These are phyloP conservation scores for Bolinopsis microptera DNA, from an alignment of 37 sponge, comb jelly and placozoan genomes.

Conservation along the genomic window DNA sequence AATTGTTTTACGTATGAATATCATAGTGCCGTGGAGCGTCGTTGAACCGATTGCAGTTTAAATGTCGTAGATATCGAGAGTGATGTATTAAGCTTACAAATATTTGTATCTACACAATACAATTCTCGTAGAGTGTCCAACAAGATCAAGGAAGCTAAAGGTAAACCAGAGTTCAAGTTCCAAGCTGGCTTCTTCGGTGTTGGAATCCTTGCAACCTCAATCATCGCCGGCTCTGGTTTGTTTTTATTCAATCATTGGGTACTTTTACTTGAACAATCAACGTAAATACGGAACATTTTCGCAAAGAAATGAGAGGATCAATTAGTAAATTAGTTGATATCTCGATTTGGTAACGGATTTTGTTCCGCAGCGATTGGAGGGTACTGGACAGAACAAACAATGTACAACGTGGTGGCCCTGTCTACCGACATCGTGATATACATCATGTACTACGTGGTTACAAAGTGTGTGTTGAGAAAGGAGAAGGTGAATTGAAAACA, in stretches of 20 bases:
- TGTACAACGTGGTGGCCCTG: constrained; percentile 43
- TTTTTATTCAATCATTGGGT: no score
- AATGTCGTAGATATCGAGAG: no score
- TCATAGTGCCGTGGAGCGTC: no score
- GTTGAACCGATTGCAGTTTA: no score
- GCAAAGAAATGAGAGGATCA: no score
- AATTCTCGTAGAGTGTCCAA: neutral
- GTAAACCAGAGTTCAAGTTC: constrained; percentile 7
- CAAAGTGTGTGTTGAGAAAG: neutral
- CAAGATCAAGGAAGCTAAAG: neutral
- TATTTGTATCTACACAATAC: no score
- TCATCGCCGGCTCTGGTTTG: no score
- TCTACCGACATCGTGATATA: constrained; percentile 6
- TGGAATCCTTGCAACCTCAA: neutral
- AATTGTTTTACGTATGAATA: no score
- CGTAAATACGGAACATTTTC: no score
- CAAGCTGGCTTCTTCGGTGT: constrained; percentile 21
- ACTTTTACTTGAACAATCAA: no score
- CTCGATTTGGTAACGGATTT: neutral
- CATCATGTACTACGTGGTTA: constrained; percentile 15
- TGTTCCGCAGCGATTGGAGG: neutral
- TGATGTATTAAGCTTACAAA: no score
- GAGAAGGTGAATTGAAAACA: neutral
- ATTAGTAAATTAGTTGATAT: neutral
- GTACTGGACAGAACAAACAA: constrained; percentile 11